Evolutionary conservation across 2,113 vertebrate genomes (phyloP).

Genomic region (Coptodon bakossiorum): DNA sequence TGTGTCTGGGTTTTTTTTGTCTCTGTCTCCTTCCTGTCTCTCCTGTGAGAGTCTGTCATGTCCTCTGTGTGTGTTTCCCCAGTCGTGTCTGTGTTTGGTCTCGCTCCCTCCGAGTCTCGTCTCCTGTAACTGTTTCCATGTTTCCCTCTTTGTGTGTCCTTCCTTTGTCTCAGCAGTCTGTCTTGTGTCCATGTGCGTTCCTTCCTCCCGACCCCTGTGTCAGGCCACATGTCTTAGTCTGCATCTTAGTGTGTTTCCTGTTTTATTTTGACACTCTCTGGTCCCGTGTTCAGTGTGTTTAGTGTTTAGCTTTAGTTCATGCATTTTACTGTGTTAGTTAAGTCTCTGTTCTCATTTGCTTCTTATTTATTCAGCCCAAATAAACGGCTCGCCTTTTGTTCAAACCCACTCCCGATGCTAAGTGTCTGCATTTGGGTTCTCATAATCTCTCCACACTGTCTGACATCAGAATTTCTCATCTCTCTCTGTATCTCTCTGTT

Average conservation of each 20-base stretch:
- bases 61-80: not conserved
- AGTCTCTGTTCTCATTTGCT: not conserved
- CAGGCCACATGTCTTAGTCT: not conserved
- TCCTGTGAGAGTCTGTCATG: not conserved
- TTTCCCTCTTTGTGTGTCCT: not conserved
- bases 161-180: accelerated
- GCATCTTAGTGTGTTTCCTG: too few species aligned
- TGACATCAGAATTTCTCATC: not conserved
- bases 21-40: not conserved
- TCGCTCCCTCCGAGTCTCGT: not conserved
- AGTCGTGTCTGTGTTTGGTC: not conserved
- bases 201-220: not conserved
- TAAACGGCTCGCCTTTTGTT: accelerated
- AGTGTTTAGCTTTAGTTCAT: not conserved
- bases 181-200: not conserved
- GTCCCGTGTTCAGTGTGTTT: not conserved
- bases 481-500: not conserved
- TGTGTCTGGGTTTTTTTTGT: not conserved
- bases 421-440: not conserved
- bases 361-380: not conserved
- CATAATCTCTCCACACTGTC: not conserved
- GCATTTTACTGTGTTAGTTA: not conserved
- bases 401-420: not conserved
- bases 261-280: too few species aligned
- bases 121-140: not conserved